These are phyloP conservation scores for Tricholaema leucomelas DNA, from an alignment of 2,113 vertebrate genomes.

Conservation along the genomic window DNA sequence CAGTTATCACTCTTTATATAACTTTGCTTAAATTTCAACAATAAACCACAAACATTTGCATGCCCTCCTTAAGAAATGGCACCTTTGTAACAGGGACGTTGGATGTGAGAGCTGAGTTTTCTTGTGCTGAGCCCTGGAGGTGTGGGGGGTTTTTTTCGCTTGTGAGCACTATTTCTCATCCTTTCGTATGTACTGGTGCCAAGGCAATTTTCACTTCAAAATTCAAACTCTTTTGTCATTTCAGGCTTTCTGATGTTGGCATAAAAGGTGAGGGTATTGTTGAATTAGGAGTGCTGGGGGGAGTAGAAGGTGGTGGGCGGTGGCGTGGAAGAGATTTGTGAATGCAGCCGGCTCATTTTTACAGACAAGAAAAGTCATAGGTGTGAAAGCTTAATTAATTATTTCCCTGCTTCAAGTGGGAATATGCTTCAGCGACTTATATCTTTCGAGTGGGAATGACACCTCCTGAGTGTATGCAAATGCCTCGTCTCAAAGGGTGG, in stretches of 20 bases:
- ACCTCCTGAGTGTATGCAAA: slow-evolving; percentile 5
- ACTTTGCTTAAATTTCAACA: background rate
- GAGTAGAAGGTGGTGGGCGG: background rate
- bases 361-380: background rate
- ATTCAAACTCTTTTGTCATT: slow-evolving; percentile 11
- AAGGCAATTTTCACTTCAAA: slow-evolving; percentile 22
- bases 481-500: background rate
- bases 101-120: background rate
- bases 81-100: background rate
- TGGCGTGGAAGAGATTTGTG: background rate
- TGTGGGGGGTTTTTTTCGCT: background rate
- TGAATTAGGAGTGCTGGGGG: background rate
- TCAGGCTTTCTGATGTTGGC: slow-evolving; percentile 1
- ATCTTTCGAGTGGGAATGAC: background rate
- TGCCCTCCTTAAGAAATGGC: background rate
- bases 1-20: background rate
- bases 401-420: background rate
- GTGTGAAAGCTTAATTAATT: background rate
- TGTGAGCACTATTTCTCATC: background rate
- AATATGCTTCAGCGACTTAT: background rate
- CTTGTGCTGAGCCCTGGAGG: background rate
- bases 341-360: background rate
- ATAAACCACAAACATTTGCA: background rate
- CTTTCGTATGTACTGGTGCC: background rate
- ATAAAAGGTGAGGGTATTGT: background rate